Evolutionary conservation across 2,888 invertebrate genomes (phyloP).

Genomic region (Pyrrhia umbra): DNA sequence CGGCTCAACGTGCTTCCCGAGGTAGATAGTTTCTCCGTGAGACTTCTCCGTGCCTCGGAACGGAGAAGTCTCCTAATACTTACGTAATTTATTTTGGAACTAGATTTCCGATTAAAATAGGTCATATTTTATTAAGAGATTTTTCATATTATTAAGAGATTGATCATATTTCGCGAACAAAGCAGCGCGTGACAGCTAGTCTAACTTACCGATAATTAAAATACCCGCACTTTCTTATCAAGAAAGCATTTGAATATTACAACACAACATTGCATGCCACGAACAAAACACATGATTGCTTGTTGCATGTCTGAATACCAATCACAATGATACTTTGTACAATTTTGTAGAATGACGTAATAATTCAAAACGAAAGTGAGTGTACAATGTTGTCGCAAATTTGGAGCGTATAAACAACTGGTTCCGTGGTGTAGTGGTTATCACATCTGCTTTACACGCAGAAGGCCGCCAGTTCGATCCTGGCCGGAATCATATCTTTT

Average conservation of each 20-base stretch:
- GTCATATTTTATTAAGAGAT: no score
- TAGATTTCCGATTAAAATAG: background rate
- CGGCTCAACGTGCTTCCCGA: no score
- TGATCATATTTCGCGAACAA: background rate
- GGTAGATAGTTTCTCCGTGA: no score
- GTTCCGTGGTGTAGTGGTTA: conserved; percentile 97
- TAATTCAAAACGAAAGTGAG: conserved; percentile 45
- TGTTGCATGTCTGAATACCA: conserved; percentile 44
- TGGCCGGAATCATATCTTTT: conserved; percentile 86
- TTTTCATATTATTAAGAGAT: no score
- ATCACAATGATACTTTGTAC: conserved; percentile 17
- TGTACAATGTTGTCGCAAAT: conserved; percentile 14
- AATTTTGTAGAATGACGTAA: conserved; percentile 31
- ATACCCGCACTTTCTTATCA: conserved; percentile 42
- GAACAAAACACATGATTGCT: conserved; percentile 43
- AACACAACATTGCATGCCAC: conserved; percentile 28
- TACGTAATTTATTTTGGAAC: no score
- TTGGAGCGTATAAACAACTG: conserved; percentile 43
- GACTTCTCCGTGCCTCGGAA: no score
- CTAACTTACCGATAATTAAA: background rate
- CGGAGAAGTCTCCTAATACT: no score
- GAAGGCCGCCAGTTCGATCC: conserved; percentile 89
- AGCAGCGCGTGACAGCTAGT: background rate
- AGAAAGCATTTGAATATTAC: conserved; percentile 44
- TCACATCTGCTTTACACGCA: conserved; percentile 95